Evolutionary conservation across 2,113 vertebrate genomes (phyloP).

Genomic region (Vireo altiloquus): DNA sequence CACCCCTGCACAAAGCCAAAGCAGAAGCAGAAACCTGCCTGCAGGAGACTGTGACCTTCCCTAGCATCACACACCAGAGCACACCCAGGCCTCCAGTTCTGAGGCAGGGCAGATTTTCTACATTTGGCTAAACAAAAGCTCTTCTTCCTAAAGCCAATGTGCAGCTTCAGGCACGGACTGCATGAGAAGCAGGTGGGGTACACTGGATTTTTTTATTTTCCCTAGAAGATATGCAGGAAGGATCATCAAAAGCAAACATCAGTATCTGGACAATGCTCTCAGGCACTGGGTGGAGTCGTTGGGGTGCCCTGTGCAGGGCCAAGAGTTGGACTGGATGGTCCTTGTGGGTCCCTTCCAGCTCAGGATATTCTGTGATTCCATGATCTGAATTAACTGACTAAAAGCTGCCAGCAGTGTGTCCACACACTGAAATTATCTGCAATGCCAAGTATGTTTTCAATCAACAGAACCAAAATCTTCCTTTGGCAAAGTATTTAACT

Average conservation of each 20-base stretch:
- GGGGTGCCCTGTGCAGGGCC: neutral
- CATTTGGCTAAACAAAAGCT: neutral
- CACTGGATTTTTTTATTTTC: neutral
- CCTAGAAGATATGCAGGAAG: neutral
- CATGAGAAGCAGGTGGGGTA: neutral
- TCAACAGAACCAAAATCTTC: neutral
- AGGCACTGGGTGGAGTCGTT: neutral
- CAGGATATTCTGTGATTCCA: neutral
- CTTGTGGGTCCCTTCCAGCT: neutral
- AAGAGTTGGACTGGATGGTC: neutral
- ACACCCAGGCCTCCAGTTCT: neutral
- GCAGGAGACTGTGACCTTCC: neutral
- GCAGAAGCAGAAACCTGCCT: neutral
- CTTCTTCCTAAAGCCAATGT: neutral
- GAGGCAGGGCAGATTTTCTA: neutral
- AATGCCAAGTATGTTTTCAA: constrained; percentile 3
- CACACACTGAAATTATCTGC: neutral
- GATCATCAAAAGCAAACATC: neutral
- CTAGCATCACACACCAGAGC: neutral
- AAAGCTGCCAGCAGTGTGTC: neutral
- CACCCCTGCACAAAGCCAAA: neutral
- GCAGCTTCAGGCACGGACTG: neutral
- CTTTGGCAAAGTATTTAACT: neutral
- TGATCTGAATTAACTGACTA: neutral
- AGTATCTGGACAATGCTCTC: neutral